These are phyloP conservation scores for Amaurobius ferox DNA, from an alignment of 2,888 invertebrate genomes.

Conservation along the genomic window DNA sequence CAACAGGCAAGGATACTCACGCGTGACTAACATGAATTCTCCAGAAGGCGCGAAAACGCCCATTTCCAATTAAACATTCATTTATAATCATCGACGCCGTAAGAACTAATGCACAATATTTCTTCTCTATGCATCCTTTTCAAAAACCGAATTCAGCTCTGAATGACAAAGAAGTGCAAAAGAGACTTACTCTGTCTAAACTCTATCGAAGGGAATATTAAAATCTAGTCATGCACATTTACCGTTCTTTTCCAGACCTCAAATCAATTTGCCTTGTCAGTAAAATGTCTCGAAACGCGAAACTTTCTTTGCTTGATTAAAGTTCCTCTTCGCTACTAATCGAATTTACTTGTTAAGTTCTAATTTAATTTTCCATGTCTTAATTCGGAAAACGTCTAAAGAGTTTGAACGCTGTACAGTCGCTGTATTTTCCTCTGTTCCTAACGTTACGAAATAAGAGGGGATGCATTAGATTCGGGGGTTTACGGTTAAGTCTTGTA, in stretches of 20 bases:
- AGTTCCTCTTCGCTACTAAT: constrained; percentile 52
- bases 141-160: too few relatives aligned
- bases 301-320: constrained; percentile 60
- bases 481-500: constrained; percentile 40
- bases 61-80: too few relatives aligned
- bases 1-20: too few relatives aligned
- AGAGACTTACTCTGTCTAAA: too few relatives aligned
- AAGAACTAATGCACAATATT: too few relatives aligned
- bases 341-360: constrained; percentile 66
- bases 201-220: too few relatives aligned
- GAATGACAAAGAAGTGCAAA: too few relatives aligned
- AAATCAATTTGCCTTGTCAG: constrained; percentile 64
- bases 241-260: background rate
- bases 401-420: constrained; percentile 53
- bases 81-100: too few relatives aligned
- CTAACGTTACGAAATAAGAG: constrained; percentile 27
- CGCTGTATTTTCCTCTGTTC: background rate
- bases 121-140: too few relatives aligned
- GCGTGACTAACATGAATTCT: too few relatives aligned
- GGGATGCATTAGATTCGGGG: constrained; percentile 29
- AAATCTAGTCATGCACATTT: too few relatives aligned
- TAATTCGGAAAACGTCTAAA: constrained; percentile 62
- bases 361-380: constrained; percentile 68
- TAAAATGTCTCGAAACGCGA: constrained; percentile 28
- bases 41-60: too few relatives aligned